Percentiles rank a stretch among this genome's conserved stretches.
Evolutionary conservation across 2,888 invertebrate species (phyloP).

Genomic region (Diogma glabrata): DNA sequence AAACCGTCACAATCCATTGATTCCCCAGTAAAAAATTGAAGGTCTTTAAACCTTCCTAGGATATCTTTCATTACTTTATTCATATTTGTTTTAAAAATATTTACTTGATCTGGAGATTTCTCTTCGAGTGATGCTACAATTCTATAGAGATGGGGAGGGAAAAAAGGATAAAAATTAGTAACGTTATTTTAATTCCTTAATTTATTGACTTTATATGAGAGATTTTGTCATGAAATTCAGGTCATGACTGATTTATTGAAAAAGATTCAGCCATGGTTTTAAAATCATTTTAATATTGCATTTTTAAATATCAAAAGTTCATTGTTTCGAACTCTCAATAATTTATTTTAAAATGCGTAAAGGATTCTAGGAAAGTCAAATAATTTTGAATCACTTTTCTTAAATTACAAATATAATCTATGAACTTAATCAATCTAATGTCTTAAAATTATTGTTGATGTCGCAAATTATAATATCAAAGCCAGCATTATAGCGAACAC

Average conservation of each 20-base stretch:
- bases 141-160: too few species aligned
- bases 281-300: constrained; percentile 12
- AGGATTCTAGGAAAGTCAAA: too few species aligned
- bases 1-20: constrained; percentile 89
- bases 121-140: constrained; percentile 72
- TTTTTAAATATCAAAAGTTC: background rate
- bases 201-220: background rate
- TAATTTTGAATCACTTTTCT: too few species aligned
- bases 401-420: too few species aligned
- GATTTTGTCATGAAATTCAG: constrained; percentile 3
- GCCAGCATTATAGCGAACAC: too few species aligned
- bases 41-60: constrained; percentile 78
- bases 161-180: constrained; percentile 23
- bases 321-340: background rate
- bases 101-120: constrained; percentile 70
- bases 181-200: background rate
- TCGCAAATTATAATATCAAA: too few species aligned
- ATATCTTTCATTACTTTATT: constrained; percentile 90
- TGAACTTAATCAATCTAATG: too few species aligned
- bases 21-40: constrained; percentile 87
- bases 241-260: constrained; percentile 13
- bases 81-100: constrained; percentile 81
- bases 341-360: too few species aligned
- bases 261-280: constrained; percentile 13
- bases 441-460: too few species aligned